Conservation (phyloP, 1,140 invertebrate species). For the Lepidurus couesii region DNA sequence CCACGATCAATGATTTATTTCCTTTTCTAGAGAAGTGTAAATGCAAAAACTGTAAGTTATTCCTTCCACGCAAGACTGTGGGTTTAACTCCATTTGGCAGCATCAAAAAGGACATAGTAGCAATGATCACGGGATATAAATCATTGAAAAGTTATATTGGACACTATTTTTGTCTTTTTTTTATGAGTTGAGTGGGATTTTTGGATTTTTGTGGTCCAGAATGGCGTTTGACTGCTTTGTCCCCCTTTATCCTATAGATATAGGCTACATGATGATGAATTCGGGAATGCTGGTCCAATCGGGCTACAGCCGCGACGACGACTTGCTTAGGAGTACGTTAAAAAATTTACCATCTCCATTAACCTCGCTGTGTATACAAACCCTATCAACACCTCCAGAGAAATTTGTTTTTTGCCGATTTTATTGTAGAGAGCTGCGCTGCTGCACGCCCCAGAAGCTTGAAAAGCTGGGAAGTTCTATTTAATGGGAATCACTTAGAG, state of each 20-base stretch:
- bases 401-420: background rate
- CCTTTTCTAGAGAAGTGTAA: background rate
- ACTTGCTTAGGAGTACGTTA: constrained; percentile 15
- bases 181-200: background rate
- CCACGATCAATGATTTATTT: constrained; percentile 3
- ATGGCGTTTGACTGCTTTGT: constrained; percentile 32
- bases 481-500: background rate
- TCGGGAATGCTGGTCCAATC: constrained; percentile 30
- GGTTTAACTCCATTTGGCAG: background rate
- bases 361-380: constrained; percentile 16
- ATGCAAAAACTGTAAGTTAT: no score
- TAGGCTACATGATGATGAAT: constrained; percentile 30
- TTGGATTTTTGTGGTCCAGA: background rate
- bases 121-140: background rate
- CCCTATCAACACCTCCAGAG: background rate
- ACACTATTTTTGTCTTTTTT: background rate
- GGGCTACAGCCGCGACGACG: constrained; percentile 24
- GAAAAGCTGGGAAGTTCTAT: background rate
- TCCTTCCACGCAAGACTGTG: no score
- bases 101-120: background rate
- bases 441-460: constrained; percentile 11
- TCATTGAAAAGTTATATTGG: background rate
- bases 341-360: constrained; percentile 1
- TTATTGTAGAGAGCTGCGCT: constrained; percentile 3
- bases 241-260: constrained; percentile 28